These are phyloP conservation scores for Probaryconus sp. DNA, from an alignment of 1,140 invertebrate species.

Conservation along the genomic window DNA sequence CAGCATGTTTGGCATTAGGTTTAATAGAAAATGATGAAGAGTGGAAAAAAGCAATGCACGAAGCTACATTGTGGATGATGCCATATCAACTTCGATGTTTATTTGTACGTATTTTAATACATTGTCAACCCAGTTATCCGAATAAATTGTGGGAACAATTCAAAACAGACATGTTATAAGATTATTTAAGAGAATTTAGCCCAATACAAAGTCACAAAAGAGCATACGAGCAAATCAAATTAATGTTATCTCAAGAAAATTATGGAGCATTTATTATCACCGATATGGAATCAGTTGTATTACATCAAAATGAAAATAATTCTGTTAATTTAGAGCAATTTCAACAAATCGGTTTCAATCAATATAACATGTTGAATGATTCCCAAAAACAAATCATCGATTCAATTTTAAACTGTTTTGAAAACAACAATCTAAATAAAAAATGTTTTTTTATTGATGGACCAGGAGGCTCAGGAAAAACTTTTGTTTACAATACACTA, in stretches of 20 bases:
- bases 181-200: slow-evolving; percentile 1
- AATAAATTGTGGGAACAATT: slow-evolving; percentile 23
- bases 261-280: background rate
- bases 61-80: slow-evolving; percentile 25
- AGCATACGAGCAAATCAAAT: slow-evolving; percentile 4
- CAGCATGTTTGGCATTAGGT: slow-evolving; percentile 57
- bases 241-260: background rate
- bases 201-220: slow-evolving; percentile 9
- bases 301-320: background rate
- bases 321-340: background rate
- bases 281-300: slow-evolving; percentile 4
- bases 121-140: background rate
- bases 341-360: slow-evolving; percentile 1
- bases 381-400: background rate
- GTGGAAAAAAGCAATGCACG: slow-evolving; percentile 42
- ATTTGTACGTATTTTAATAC: slow-evolving; percentile 22
- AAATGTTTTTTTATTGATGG: no score
- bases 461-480: no score
- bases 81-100: no score
- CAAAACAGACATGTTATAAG: slow-evolving; percentile 12
- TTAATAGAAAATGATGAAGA: slow-evolving; percentile 67
- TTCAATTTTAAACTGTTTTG: no score
- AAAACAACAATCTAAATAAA: no score
- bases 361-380: background rate
- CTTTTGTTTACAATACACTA: no score